Conservation (phyloP, 2,797 vertebrate species). For the Paratrypauchen microcephalus region DNA sequence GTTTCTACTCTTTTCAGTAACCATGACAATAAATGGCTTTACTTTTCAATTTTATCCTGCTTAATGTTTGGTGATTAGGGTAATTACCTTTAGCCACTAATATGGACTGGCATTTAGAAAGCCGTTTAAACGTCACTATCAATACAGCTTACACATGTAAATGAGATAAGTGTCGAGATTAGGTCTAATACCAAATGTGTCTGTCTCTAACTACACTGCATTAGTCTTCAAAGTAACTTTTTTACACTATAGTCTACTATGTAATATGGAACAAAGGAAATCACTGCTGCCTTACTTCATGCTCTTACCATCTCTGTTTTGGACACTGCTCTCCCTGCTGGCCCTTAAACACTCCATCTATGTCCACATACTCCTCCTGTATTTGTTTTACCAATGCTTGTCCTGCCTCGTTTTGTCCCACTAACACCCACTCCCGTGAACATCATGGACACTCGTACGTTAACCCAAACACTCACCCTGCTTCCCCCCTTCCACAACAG, state of each 20-base stretch:
- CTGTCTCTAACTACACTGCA: background rate
- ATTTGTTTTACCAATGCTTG: constrained; percentile 47
- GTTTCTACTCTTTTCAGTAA: background rate
- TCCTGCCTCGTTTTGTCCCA: constrained; percentile 18
- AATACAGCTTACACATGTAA: constrained; percentile 40
- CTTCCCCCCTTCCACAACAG: constrained; percentile 74
- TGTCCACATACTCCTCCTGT: constrained; percentile 41
- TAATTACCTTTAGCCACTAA: constrained; percentile 22
- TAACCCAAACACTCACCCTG: constrained; percentile 24
- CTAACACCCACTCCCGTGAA: constrained; percentile 65
- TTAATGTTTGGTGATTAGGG: background rate
- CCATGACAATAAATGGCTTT: constrained; percentile 11
- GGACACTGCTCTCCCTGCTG: constrained; percentile 65
- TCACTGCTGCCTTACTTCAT: constrained; percentile 67
- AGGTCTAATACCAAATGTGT: background rate
- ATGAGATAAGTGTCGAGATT: constrained; percentile 6
- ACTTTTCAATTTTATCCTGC: constrained; percentile 6
- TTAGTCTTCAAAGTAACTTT: constrained; percentile 4
- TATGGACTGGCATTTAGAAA: background rate
- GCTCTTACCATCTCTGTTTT: constrained; percentile 57
- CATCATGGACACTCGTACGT: constrained; percentile 53
- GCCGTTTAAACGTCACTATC: constrained; percentile 28
- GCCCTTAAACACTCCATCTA: constrained; percentile 55
- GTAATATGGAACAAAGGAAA: constrained; percentile 59
- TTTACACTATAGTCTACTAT: constrained; percentile 25